Conservation (phyloP, 2,113 vertebrate species). For the Heptranchias perlo region DNA sequence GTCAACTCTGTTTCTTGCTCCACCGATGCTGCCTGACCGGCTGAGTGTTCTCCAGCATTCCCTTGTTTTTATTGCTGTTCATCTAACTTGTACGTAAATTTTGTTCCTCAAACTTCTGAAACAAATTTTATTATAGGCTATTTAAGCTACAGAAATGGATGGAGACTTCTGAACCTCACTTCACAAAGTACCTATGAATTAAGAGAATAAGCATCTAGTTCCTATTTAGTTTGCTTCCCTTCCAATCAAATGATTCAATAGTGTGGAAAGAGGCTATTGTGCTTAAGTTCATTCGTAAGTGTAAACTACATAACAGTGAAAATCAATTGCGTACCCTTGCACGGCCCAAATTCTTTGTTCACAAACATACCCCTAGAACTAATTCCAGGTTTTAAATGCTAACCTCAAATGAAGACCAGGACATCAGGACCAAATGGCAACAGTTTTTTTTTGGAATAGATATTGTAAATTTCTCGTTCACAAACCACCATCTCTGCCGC, state of each 20-base stretch:
- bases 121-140: background rate
- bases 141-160: background rate
- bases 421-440: background rate
- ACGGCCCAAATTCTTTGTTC: background rate
- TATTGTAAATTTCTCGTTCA: background rate
- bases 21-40: too few relatives aligned
- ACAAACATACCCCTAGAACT: background rate
- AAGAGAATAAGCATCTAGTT: background rate
- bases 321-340: background rate
- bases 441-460: background rate
- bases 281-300: background rate
- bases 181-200: background rate
- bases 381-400: background rate
- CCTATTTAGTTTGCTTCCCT: background rate
- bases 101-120: background rate
- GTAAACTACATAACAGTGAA: background rate
- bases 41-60: too few relatives aligned
- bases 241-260: background rate
- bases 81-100: background rate
- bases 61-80: background rate
- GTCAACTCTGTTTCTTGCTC: too few relatives aligned
- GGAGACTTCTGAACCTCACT: background rate
- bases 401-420: too few relatives aligned
- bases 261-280: background rate
- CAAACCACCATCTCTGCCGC: background rate